Evolutionary conservation across 2,113 vertebrate species (phyloP).

Genomic region (Peromyscus leucopus): DNA sequence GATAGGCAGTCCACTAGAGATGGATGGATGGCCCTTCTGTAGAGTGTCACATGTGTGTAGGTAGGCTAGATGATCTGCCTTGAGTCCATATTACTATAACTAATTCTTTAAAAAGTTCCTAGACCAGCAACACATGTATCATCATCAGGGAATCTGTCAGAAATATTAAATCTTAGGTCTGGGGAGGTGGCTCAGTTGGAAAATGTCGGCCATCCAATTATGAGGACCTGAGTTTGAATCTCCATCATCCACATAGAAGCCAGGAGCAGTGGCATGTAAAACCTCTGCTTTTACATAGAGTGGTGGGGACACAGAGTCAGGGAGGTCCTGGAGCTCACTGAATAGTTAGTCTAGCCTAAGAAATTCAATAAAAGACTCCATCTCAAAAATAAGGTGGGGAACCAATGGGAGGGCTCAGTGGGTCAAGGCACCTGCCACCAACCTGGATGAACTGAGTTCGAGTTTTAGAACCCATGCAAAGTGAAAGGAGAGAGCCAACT

Average conservation of each 20-base stretch:
- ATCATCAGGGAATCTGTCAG: not conserved
- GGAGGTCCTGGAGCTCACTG: not conserved
- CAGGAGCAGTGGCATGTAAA: not conserved
- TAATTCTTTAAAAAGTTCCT: not conserved
- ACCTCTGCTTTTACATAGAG: not conserved
- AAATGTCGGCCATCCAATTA: not conserved
- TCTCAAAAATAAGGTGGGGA: not conserved
- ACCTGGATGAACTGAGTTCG: not conserved
- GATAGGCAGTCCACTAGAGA: not conserved
- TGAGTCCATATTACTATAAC: not conserved
- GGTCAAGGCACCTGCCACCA: not conserved
- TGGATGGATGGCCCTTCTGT: not conserved
- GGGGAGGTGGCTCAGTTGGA: not conserved
- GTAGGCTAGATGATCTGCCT: not conserved
- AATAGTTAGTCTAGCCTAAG: not conserved
- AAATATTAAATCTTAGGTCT: conserved; percentile 37
- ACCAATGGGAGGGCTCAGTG: not conserved
- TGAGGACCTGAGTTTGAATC: not conserved
- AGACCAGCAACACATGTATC: not conserved
- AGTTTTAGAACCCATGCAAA: not conserved
- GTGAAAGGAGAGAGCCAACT: not conserved
- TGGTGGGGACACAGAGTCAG: no score
- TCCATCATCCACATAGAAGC: not conserved
- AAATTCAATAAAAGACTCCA: not conserved
- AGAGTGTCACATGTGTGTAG: not conserved